These are phyloP conservation scores for Phrynosoma blainvillii DNA, from an alignment of 2,113 vertebrate species.

Conservation along the genomic window DNA sequence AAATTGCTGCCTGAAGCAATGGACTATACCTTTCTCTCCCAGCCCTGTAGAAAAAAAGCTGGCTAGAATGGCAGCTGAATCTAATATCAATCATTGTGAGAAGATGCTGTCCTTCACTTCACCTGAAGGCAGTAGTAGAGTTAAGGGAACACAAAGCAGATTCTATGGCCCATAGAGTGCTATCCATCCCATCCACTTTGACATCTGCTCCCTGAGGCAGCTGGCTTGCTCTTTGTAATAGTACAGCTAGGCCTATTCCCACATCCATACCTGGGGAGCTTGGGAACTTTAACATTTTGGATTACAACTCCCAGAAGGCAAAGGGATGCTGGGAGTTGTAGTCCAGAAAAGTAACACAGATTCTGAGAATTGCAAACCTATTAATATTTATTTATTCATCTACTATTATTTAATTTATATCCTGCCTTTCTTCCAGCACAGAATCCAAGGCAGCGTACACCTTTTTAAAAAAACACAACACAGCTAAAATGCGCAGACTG, in stretches of 20 bases:
- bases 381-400: too few relatives aligned
- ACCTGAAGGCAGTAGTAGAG: too few relatives aligned
- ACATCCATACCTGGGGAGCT: neutral
- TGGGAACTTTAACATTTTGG: neutral
- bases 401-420: too few relatives aligned
- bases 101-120: neutral
- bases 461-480: too few relatives aligned
- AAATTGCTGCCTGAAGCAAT: neutral
- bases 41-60: neutral
- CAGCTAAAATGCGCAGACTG: too few relatives aligned
- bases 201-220: neutral
- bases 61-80: neutral
- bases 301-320: too few relatives aligned
- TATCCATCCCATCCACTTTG: neutral
- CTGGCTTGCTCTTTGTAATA: neutral
- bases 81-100: neutral
- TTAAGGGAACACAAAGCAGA: neutral
- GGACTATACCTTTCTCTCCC: neutral
- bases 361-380: too few relatives aligned
- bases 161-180: neutral
- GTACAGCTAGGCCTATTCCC: neutral
- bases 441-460: too few relatives aligned
- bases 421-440: too few relatives aligned
- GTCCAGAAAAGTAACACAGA: too few relatives aligned
- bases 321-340: too few relatives aligned